phyloP scores from a whole-genome alignment of 64 coral and sea anemone species.

The Astreopora myriophthalma region DNA sequence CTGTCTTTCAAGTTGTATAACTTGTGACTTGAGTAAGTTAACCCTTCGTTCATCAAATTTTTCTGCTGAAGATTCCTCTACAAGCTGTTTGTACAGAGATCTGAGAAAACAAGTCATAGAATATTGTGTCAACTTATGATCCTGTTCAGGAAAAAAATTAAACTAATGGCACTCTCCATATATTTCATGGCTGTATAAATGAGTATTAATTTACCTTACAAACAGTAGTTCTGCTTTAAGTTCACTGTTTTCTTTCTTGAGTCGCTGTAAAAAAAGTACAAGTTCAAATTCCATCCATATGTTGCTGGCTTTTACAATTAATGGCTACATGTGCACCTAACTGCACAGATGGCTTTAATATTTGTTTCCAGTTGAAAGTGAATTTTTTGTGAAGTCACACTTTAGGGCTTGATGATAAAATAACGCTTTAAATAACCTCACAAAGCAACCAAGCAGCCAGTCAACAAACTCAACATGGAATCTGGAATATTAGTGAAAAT shows the following conservation, averaged over 20 bases:
- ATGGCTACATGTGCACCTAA: too few species aligned
- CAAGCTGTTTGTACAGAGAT: conserved; percentile 77
- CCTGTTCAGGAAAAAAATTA: too few species aligned
- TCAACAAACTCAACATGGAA: too few species aligned
- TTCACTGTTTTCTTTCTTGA: conserved; percentile 53
- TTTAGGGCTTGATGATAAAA: too few species aligned
- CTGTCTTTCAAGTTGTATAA: conserved; percentile 90
- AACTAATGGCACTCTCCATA: neutral
- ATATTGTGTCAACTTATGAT: too few species aligned
- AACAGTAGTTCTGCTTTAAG: conserved; percentile 56
- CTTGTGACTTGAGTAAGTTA: conserved; percentile 85
- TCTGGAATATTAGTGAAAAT: too few species aligned
- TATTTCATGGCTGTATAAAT: too few species aligned
- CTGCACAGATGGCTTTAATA: too few species aligned
- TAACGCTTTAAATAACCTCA: too few species aligned
- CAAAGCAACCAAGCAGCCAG: too few species aligned
- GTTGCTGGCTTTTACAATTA: neutral
- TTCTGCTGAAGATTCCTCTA: conserved; percentile 73
- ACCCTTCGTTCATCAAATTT: conserved; percentile 93
- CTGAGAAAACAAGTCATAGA: conserved; percentile 45
- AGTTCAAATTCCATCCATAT: neutral
- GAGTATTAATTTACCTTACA: conserved; percentile 25
- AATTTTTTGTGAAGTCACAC: too few species aligned
- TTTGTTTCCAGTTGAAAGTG: too few species aligned
- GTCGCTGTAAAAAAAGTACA: neutral